phyloP scores from a whole-genome alignment of 2,888 invertebrate species.

The Aproaerema taeniolella region DNA sequence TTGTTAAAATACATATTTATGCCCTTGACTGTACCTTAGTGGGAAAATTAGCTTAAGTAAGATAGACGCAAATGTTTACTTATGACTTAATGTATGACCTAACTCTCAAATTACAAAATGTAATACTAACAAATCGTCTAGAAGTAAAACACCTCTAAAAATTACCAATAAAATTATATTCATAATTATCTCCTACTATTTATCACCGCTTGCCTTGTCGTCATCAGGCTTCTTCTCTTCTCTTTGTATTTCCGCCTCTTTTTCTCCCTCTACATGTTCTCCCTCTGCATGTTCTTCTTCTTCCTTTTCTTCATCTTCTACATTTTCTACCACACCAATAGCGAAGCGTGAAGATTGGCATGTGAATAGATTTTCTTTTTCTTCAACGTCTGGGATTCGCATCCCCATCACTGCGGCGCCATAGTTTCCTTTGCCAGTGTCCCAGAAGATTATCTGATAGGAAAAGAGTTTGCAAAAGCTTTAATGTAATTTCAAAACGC shows the following conservation, averaged over 20 bases:
- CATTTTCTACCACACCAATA: slow-evolving; percentile 31
- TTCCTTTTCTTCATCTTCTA: slow-evolving; percentile 23
- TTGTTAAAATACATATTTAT: no score
- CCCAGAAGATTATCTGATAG: slow-evolving; percentile 55
- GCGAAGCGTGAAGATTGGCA: slow-evolving; percentile 60
- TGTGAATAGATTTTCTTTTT: slow-evolving; percentile 35
- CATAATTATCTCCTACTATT: no score
- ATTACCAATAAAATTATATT: no score
- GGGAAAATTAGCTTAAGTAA: no score
- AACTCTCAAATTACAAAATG: no score
- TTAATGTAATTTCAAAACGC: no score
- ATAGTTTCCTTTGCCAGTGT: slow-evolving; percentile 61
- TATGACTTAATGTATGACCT: no score
- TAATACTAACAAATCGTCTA: no score
- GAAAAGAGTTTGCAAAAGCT: neutral
- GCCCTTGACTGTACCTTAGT: no score
- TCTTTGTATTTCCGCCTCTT: neutral
- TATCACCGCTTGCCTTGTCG: no score
- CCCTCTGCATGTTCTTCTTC: neutral
- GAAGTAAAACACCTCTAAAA: no score
- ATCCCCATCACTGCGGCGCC: slow-evolving; percentile 64
- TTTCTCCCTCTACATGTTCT: neutral
- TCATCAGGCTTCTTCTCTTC: neutral
- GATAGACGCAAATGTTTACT: no score
- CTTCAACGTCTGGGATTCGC: slow-evolving; percentile 52